These are phyloP conservation scores for Esox niger DNA, from an alignment of 2,113 vertebrate species.

Conservation along the genomic window DNA sequence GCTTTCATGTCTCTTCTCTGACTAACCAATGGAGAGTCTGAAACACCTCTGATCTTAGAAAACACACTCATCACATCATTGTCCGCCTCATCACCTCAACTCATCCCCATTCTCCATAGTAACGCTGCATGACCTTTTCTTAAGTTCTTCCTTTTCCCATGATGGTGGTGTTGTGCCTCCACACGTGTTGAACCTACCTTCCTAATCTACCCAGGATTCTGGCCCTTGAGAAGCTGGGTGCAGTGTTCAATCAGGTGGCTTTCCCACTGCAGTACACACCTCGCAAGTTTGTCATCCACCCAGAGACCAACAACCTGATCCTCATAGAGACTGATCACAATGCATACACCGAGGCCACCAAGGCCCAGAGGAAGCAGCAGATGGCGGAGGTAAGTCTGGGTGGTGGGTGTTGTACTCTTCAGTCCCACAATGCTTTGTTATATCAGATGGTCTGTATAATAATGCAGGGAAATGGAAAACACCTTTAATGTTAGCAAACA, in stretches of 20 bases:
- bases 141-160: no score
- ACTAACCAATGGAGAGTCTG: neutral
- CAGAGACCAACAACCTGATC: conserved; percentile 93
- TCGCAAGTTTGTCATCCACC: conserved; percentile 96
- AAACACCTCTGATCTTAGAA: conserved; percentile 2
- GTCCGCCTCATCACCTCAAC: neutral
- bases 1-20: conserved; percentile 1
- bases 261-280: conserved; percentile 96
- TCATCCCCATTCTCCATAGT: neutral
- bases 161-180: neutral
- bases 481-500: no score
- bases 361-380: conserved; percentile 97
- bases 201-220: conserved; percentile 95
- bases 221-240: conserved; percentile 95
- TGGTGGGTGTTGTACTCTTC: no score
- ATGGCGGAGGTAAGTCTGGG: conserved; percentile 97
- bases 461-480: no score
- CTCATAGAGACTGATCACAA: conserved; percentile 98
- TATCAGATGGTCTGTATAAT: no score
- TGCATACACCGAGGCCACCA: conserved; percentile 96
- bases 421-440: no score
- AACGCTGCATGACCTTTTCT: no score
- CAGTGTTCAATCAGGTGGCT: conserved; percentile 98
- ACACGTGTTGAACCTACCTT: conserved; percentile 76
- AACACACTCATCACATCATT: no score